Base-by-base conservation (phyloP, 1,140 invertebrate species). In the Thaumatotibia leucotreta region DNA sequence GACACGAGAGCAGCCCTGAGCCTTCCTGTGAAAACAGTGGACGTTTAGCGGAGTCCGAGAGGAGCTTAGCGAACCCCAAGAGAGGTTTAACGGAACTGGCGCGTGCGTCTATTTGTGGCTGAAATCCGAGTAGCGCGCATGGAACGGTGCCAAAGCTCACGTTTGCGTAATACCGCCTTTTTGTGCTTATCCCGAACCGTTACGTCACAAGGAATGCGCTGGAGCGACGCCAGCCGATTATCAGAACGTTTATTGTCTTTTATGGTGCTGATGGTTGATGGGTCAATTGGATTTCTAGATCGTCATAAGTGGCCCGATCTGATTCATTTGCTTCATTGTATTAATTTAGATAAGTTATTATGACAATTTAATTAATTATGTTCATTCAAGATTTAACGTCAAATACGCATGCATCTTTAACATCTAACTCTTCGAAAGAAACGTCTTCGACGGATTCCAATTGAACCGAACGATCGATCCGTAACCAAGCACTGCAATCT, bases 1-100 rank as follows among this genome's bases (percentile, higher is more conserved):
- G 93, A 93, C 92, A 93, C 93, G 92, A 92, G 91, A 92, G 90
- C 92, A 94, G 94, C 95, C 94, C 94, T 94, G 93, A 94, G 94
- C 94, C 94, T 95, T 94, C 94, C 94, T 95, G 91, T 49, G 92
- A 89, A 78, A 84, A 88, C 81, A 84, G 67, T 68, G 75, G 63
- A 72, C 71, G 84, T 86, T 45, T 82, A 86, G 69, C 63, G 68
- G 67, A 14, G 75, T 67, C 62, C 70, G 52, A 64, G 64, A 54
- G 54, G 65, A 49, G 65, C 52, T 61, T 82, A 86, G 69, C 62
- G 67, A 68, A 14, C 74, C 68, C 58, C 70, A 52, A 66, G 65
- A 54, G 50, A 63, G 45, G 65, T 61, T 61, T 49, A 32, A 39
- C 64, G 67, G 58, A 72, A 58, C 54, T 58, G 72, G 73, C 73